These are phyloP conservation scores for Salvelinus alpinus DNA, from an alignment of 2,113 vertebrate species.

Conservation along the genomic window DNA sequence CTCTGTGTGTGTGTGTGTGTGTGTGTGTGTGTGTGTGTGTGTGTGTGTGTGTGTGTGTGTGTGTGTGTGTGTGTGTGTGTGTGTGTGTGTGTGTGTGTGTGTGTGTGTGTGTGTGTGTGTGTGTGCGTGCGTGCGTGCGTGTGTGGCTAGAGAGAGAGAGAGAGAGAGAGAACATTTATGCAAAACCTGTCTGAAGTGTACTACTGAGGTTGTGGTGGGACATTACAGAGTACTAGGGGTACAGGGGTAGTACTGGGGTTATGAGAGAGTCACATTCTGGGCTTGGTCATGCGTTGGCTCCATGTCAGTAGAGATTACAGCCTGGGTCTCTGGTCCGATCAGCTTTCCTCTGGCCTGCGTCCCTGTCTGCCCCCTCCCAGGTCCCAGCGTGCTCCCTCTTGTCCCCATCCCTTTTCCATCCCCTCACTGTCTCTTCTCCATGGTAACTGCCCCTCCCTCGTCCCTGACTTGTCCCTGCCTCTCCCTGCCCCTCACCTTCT, in stretches of 20 bases:
- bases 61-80: not conserved
- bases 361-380: not conserved
- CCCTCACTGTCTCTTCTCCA: not conserved
- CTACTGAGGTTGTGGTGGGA: no score
- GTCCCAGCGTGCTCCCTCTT: not conserved
- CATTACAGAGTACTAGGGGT: no score
- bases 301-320: no score
- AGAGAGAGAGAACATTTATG: not conserved
- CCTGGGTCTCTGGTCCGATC: not conserved
- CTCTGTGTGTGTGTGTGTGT: no score
- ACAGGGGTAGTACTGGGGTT: no score
- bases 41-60: not conserved
- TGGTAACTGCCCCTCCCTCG: no score
- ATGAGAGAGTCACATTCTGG: no score
- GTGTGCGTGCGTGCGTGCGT: not conserved
- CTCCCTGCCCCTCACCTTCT: not conserved
- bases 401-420: not conserved
- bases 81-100: not conserved
- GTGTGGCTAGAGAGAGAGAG: not conserved
- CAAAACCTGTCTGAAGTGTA: not conserved
- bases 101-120: not conserved
- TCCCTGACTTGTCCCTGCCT: no score
- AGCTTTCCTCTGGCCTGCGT: slow-evolving; percentile 8
- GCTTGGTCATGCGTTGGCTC: no score
- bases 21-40: not conserved